Percentiles rank a stretch among this genome's conserved stretches.
Evolutionary conservation across 2,797 vertebrate species (phyloP).

Genomic region (Phoebastria nigripes): DNA sequence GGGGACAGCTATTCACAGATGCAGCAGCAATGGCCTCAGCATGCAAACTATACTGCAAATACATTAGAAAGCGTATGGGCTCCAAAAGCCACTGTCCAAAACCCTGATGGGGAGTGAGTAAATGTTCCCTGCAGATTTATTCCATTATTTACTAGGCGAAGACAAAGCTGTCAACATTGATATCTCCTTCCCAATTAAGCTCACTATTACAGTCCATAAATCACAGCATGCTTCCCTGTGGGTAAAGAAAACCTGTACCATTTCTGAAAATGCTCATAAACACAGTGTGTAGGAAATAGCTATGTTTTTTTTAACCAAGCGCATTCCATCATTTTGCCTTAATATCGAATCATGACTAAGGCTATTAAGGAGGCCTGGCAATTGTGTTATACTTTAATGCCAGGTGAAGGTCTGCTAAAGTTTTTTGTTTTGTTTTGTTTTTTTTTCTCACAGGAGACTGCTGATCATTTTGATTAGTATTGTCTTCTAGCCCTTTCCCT

Average conservation of each 20-base stretch:
- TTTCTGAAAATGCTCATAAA: slow-evolving; percentile 41
- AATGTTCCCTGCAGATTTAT: slow-evolving; percentile 38
- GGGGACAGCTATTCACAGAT: background rate
- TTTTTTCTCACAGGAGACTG: background rate
- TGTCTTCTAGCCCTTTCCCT: background rate
- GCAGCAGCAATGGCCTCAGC: background rate
- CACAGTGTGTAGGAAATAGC: background rate
- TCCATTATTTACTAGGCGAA: slow-evolving; percentile 55
- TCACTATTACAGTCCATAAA: slow-evolving; percentile 51
- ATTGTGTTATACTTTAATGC: background rate
- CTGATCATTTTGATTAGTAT: background rate
- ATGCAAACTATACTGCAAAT: background rate
- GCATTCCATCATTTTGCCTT: background rate
- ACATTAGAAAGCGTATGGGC: background rate
- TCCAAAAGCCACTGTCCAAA: background rate
- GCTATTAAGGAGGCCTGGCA: background rate
- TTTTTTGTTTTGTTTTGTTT: too few species aligned
- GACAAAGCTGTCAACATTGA: slow-evolving; percentile 57
- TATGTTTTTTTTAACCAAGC: background rate
- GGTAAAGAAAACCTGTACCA: slow-evolving; percentile 13
- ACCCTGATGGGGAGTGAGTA: background rate
- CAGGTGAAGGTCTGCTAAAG: background rate
- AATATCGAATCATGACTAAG: background rate
- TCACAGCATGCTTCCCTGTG: slow-evolving; percentile 34
- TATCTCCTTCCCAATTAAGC: slow-evolving; percentile 62